Base-by-base conservation (phyloP, 2,113 vertebrate genomes). In the Psilopsiagon aurifrons region DNA sequence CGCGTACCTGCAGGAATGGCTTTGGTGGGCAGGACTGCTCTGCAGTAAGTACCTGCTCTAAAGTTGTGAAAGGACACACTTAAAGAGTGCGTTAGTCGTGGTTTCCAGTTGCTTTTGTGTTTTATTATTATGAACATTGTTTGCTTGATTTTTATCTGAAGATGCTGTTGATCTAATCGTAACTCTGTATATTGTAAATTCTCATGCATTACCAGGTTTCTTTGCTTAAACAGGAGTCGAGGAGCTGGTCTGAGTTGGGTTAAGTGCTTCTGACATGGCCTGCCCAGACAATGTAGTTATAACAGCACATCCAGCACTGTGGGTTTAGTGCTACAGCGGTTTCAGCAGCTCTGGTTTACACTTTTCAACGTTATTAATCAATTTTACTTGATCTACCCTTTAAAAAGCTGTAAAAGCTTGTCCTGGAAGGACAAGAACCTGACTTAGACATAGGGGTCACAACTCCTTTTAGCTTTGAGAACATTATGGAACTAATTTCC, bases 1-100 rank as follows among this genome's bases (percentile, higher is more conserved):
- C 83, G 98, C 98, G 4, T 99, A 99, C 91, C 97, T 99, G 43
- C 98, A 98, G 7, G 98, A 99, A 88, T 98, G 98, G 98, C 97
- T 99, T 10, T 99, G 98, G 98, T 99, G 98, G 98, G 98, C 98
- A 60, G 98, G 98, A 71, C 97, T 99, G 7, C 97, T 99, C 85
- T 98, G 98, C 98, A 99, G 98, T 99, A 98, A 98, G 98, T 98
- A 94, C 41, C 55, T 11, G 13, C 67, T 55, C 41, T 66, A 33
- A 3, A 51, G 4, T 39, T 9, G 28, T 2, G 62, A 10, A 17
- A 27, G 70, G 44, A 57, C 28, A 5, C 29, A 0, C 13, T 24
- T n/a, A 22, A 22, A 16, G 3, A n/a, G 7, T 15, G 25, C 37
- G 11, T 13, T 37, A 63, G 31, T 31, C 37, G 1, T 59, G n/a